Base-by-base conservation (phyloP, 2,797 vertebrate species). In the Kryptopterus vitreolus region DNA sequence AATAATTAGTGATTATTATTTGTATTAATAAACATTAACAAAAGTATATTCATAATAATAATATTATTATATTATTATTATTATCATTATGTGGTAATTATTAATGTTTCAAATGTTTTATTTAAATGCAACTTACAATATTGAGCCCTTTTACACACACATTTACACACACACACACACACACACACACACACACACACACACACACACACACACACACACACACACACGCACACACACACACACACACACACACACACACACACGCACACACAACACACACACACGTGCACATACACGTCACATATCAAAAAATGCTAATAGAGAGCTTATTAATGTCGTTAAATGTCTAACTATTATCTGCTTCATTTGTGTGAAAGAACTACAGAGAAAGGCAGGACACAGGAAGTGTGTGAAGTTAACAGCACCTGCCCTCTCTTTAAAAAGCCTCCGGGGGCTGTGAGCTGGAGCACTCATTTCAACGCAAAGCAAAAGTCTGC, bases 371-470 rank as follows among this genome's bases (percentile, higher is more conserved):
- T n/a, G 58, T 76, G 83, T 53, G 88, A 71, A 72, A 55, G 22
- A 43, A 18, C 12, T 73, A 58, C 31, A 15, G 20, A 38, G 52
- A 58, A 50, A 62, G 53, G 69, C 46, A 65, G 53, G 59, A 48
- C 61, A 89, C 91, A 94, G 90, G 90, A 90, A 93, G 91, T 91
- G 92, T 91, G 90, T 90, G 92, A 94, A 95, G 92, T 93, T 94
- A 94, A 90, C 86, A 90, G 91, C 89, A 85, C 89, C 92, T 90
- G 93, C 90, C 87, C 92, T 90, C 89, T 88, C 84, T 89, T 93
- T 93, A 95, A 95, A 95, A 95, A 88, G 91, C 89, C 94, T 94
- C 92, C 84, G 87, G 93, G 95, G 93, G 91, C 92, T 93, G 92
- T 94, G 95, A 95, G 92, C 90, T 87, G 90, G 89, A 91, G 92